Evolutionary conservation across 2,797 vertebrate genomes (phyloP).

Genomic region (Lemur catta): DNA sequence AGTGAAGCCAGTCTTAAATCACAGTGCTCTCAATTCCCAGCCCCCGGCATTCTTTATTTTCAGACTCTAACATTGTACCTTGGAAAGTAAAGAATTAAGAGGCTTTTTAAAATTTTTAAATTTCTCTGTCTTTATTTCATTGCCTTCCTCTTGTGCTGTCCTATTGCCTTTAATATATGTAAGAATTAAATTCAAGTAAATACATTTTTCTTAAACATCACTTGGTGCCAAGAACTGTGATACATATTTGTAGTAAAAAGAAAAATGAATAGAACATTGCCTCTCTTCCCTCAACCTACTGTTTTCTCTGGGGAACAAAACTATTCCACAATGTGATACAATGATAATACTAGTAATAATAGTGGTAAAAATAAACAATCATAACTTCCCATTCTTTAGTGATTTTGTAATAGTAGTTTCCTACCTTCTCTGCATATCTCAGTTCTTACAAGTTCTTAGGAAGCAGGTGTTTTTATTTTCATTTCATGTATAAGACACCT

Average conservation of each 20-base stretch:
- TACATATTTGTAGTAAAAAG: background rate
- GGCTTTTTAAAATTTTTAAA: background rate
- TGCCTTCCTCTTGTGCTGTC: background rate
- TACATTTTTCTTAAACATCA: background rate
- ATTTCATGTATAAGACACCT: background rate
- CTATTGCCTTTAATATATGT: background rate
- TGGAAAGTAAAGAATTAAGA: background rate
- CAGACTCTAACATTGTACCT: background rate
- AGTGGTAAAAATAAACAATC: background rate
- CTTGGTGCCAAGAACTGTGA: background rate
- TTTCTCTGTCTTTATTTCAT: background rate
- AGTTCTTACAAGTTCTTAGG: background rate
- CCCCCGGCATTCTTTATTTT: background rate
- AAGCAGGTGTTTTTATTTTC: background rate
- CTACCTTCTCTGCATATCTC: background rate
- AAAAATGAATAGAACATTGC: background rate
- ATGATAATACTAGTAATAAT: background rate
- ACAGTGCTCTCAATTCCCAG: background rate
- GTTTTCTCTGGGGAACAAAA: background rate
- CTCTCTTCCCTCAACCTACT: background rate
- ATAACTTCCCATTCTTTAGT: background rate
- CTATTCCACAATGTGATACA: background rate
- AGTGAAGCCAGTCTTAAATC: background rate
- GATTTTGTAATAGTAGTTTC: background rate
- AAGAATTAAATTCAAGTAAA: background rate